Conservation (phyloP, 1,140 invertebrate genomes). For the Drosophila teissieri region DNA sequence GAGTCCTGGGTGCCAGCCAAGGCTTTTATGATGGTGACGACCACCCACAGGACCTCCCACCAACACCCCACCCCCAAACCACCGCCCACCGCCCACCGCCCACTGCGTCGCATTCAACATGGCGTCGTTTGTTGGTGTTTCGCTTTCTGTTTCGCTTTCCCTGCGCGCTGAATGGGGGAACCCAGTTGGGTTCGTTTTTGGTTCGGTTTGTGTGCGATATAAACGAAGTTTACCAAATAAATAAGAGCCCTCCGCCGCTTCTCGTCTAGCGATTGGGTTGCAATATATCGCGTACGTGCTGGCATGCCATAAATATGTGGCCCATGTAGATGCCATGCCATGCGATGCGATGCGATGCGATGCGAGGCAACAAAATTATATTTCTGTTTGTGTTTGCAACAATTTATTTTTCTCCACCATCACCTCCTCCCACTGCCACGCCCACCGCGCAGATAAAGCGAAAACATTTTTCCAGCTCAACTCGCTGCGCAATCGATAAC, state of each 20-base stretch:
- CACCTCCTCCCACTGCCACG: slow-evolving; percentile 14
- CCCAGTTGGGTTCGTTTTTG: slow-evolving; percentile 1
- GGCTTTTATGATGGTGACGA: slow-evolving; percentile 63
- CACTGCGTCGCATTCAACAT: slow-evolving; percentile 66
- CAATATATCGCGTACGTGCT: slow-evolving; percentile 82
- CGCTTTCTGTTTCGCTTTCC: slow-evolving; percentile 58
- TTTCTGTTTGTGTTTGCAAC: slow-evolving; percentile 82
- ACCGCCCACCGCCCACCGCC: slow-evolving; percentile 12
- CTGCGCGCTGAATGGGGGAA: slow-evolving; percentile 13
- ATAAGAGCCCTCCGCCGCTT: slow-evolving; percentile 54
- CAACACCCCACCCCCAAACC: slow-evolving; percentile 4
- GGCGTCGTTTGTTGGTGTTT: slow-evolving; percentile 51
- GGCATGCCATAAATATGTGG: slow-evolving; percentile 82
- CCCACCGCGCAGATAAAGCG: slow-evolving; percentile 28
- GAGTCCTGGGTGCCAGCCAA: slow-evolving; percentile 27
- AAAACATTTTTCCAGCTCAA: slow-evolving; percentile 55
- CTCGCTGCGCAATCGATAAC: slow-evolving; percentile 43
- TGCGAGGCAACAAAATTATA: slow-evolving; percentile 75
- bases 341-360: slow-evolving; percentile 5
- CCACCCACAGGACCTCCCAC: slow-evolving; percentile 19
- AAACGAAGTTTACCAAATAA: slow-evolving; percentile 78
- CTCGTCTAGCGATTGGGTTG: slow-evolving; percentile 63
- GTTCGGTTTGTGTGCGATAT: slow-evolving; percentile 61
- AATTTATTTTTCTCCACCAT: slow-evolving; percentile 60
- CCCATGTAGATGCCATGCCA: slow-evolving; percentile 33